These are phyloP conservation scores for Thecophora atra DNA, from an alignment of 2,888 invertebrate genomes.

Conservation along the genomic window DNA sequence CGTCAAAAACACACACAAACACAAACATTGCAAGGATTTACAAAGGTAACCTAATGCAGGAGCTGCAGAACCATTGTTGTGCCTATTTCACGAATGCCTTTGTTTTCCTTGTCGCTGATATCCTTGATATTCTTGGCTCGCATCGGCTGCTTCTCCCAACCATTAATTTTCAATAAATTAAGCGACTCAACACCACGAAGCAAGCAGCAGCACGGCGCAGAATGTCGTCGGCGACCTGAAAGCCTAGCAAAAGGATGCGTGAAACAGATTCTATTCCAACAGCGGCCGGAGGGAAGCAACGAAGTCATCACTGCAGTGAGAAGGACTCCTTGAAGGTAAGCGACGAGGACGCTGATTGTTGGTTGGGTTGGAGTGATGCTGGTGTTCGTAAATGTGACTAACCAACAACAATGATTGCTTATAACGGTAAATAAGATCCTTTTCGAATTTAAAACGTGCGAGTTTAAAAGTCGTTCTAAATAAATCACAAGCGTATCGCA, in stretches of 20 bases:
- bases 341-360: no score
- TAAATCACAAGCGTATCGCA: constrained; percentile 37
- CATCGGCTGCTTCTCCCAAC: constrained; percentile 2
- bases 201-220: neutral
- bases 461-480: constrained; percentile 34
- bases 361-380: neutral
- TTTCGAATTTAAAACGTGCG: constrained; percentile 15
- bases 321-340: no score
- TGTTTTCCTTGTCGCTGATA: constrained; percentile 7
- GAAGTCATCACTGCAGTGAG: no score
- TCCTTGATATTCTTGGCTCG: neutral
- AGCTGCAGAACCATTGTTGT: neutral
- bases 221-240: no score
- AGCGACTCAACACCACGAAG: constrained; percentile 20
- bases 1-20: neutral
- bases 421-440: constrained; percentile 10
- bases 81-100: neutral
- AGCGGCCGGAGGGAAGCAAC: no score
- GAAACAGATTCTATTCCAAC: no score
- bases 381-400: neutral
- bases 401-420: constrained; percentile 2
- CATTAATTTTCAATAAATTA: constrained; percentile 37
- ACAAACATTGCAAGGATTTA: neutral
- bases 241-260: no score
- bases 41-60: neutral